Evolutionary conservation across 2,113 vertebrate genomes (phyloP).

Genomic region (Mobula hypostoma): DNA sequence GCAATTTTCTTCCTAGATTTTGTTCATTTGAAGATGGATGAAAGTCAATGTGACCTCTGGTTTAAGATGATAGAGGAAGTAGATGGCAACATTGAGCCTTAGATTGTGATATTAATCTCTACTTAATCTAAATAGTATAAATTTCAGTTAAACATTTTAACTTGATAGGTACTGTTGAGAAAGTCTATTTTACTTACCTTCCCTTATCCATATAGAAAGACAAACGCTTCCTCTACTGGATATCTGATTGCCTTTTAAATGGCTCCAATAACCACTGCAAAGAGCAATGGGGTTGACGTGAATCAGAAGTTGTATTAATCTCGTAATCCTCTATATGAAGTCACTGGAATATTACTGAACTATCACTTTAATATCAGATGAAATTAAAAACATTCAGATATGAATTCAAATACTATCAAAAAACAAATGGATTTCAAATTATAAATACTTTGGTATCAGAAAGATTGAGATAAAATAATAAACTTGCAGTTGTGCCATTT

Average conservation of each 20-base stretch:
- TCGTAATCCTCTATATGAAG: background rate
- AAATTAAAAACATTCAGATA: too few relatives aligned
- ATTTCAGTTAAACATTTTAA: background rate
- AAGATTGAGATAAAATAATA: too few relatives aligned
- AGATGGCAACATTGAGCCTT: background rate
- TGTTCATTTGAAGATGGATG: background rate
- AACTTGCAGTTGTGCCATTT: background rate
- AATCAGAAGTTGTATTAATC: slow-evolving; percentile 9
- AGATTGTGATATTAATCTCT: background rate
- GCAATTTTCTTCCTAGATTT: background rate
- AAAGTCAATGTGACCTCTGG: background rate
- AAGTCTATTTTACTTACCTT: background rate
- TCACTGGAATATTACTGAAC: background rate
- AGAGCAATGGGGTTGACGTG: background rate
- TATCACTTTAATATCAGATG: too few relatives aligned
- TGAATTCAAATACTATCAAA: too few relatives aligned
- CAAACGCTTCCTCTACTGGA: too few relatives aligned
- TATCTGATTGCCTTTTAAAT: background rate
- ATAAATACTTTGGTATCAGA: too few relatives aligned
- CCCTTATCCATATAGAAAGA: background rate
- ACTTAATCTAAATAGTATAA: background rate
- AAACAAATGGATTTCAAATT: too few relatives aligned
- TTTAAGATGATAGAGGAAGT: background rate
- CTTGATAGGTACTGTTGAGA: background rate
- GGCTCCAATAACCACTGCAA: background rate